A percentile compares a stretch with the other conserved stretches of the same genome.
Conservation (phyloP, 2,888 invertebrate species). For the Trachelus troglodyta region DNA sequence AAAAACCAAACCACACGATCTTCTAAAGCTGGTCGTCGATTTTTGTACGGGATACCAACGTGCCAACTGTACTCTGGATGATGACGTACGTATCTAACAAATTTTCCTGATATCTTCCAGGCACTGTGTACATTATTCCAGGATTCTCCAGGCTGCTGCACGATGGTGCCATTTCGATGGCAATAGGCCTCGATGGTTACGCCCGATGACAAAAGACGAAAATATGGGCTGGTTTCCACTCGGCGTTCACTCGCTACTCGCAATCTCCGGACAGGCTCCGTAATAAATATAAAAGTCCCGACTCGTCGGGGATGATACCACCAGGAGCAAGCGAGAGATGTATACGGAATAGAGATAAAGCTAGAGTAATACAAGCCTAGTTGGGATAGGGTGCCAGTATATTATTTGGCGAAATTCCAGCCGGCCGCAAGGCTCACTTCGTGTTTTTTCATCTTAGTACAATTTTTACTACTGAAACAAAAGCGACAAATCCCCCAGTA, state of each 20-base stretch:
- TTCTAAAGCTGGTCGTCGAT: neutral
- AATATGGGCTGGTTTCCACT: conserved; percentile 46
- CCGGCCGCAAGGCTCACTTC: conserved; percentile 62
- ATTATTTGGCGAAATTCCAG: conserved; percentile 65
- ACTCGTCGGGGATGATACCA: neutral
- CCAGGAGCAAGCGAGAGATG: neutral
- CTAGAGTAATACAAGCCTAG: conserved; percentile 28
- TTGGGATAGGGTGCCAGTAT: conserved; percentile 56
- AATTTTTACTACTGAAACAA: conserved; percentile 31
- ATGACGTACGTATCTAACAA: neutral
- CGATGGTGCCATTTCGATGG: neutral
- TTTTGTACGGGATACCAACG: neutral
- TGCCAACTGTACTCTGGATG: neutral
- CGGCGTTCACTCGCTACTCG: conserved; percentile 32
- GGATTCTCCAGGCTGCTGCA: neutral
- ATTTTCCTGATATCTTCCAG: neutral
- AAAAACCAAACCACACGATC: neutral
- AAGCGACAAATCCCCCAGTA: conserved; percentile 5
- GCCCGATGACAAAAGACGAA: conserved; percentile 53
- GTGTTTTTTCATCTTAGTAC: conserved; percentile 63
- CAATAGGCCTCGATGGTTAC: conserved; percentile 1
- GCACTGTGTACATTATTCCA: neutral
- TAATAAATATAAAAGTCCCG: conserved; percentile 63
- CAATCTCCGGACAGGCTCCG: conserved; percentile 54
- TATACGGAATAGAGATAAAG: conserved; percentile 13